Evolutionary conservation across 1,140 invertebrate genomes (phyloP).

Genomic region (Eueides isabella): DNA sequence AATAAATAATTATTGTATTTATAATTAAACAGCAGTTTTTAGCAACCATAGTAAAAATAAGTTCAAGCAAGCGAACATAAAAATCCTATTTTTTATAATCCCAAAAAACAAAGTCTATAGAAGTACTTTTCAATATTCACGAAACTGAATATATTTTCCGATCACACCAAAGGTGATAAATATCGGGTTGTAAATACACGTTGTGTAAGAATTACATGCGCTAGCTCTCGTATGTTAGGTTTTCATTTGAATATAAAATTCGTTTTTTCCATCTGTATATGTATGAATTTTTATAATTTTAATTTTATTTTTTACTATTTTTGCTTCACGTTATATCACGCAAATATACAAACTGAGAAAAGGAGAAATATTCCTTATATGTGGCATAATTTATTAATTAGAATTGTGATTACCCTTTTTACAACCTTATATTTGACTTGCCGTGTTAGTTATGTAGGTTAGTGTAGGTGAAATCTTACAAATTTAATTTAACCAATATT

Average conservation of each 20-base stretch:
- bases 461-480: too few relatives aligned
- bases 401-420: too few relatives aligned
- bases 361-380: background rate
- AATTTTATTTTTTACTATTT: background rate
- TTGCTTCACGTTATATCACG: background rate
- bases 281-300: background rate
- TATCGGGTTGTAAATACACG: constrained; percentile 6
- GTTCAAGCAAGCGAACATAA: too few relatives aligned
- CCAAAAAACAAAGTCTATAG: background rate
- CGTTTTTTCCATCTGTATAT: background rate
- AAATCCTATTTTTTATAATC: constrained; percentile 1
- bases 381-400: too few relatives aligned
- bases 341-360: background rate
- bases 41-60: background rate
- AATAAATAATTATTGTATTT: too few relatives aligned
- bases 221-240: background rate
- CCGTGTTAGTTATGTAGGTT: too few relatives aligned
- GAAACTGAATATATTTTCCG: background rate
- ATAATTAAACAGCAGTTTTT: background rate
- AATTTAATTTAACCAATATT: too few relatives aligned
- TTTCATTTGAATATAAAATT: constrained; percentile 8
- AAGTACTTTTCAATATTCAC: constrained; percentile 3
- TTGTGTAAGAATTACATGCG: constrained; percentile 5
- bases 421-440: too few relatives aligned
- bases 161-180: constrained; percentile 12